Percentiles rank a stretch among this genome's conserved stretches.
Evolutionary conservation across 2,888 invertebrate genomes (phyloP).

Genomic region (Villa cingulata): DNA sequence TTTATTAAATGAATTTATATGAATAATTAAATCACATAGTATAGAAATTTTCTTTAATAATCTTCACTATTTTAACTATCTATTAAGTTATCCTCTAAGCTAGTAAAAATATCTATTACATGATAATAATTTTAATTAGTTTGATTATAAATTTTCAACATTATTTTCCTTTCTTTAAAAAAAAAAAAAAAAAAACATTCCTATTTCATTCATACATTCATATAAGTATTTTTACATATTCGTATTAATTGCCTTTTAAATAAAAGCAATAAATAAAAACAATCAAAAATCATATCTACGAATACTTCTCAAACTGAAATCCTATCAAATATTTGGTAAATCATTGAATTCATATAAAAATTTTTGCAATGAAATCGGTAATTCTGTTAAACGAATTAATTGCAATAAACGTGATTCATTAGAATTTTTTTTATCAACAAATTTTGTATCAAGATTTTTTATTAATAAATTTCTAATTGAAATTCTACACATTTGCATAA

Average conservation of each 20-base stretch:
- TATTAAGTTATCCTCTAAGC: too few species aligned
- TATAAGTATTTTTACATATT: too few species aligned
- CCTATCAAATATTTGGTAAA: slow-evolving; percentile 17
- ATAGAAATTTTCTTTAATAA: too few species aligned
- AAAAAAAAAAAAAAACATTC: too few species aligned
- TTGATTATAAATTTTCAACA: too few species aligned
- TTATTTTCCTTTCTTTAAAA: too few species aligned
- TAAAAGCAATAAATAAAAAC: neutral
- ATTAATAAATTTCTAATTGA: slow-evolving; percentile 24
- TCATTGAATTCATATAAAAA: slow-evolving; percentile 29
- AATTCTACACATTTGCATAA: slow-evolving; percentile 28
- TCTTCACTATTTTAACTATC: too few species aligned
- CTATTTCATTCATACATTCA: too few species aligned
- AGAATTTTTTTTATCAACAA: slow-evolving; percentile 21
- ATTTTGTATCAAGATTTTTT: slow-evolving; percentile 19
- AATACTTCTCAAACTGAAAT: neutral
- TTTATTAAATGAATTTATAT: too few species aligned
- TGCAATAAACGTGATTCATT: slow-evolving; percentile 24
- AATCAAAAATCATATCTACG: neutral
- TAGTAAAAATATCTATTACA: too few species aligned
- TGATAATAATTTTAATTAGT: too few species aligned
- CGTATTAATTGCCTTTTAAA: neutral
- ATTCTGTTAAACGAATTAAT: slow-evolving; percentile 25
- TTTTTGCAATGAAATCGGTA: slow-evolving; percentile 25
- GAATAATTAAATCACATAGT: too few species aligned